Conservation (phyloP, 2,113 vertebrate genomes). For the Athene cunicularia region DNA sequence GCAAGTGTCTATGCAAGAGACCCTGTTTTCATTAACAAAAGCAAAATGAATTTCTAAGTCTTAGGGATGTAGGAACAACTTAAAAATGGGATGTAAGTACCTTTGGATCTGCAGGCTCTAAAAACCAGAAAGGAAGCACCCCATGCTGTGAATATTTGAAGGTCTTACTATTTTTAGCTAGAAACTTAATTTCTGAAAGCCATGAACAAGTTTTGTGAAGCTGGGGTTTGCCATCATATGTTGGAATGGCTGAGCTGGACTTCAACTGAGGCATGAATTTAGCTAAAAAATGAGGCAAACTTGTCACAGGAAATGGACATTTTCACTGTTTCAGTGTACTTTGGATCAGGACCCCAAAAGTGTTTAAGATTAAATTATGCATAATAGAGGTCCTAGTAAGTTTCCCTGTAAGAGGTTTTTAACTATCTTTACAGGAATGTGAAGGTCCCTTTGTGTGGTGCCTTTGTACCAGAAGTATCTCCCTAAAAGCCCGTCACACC, state of each 20-base stretch:
- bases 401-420: not conserved
- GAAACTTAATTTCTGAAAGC: not conserved
- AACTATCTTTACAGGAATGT: not conserved
- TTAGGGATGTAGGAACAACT: not conserved
- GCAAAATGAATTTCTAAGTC: not conserved
- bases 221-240: not conserved
- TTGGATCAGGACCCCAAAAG: not conserved
- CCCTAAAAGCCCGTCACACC: not conserved
- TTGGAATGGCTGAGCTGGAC: not conserved
- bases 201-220: not conserved
- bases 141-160: not conserved
- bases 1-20: not conserved
- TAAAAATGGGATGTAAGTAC: not conserved
- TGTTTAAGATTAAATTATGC: not conserved
- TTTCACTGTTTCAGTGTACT: not conserved
- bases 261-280: not conserved
- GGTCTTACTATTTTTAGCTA: not conserved
- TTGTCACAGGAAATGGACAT: not conserved
- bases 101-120: not conserved
- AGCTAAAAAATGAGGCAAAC: not conserved
- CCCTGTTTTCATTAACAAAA: not conserved
- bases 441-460: not conserved
- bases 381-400: not conserved
- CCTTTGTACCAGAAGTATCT: not conserved
- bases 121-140: not conserved